Percentiles rank a stretch among this genome's conserved stretches.
These are phyloP conservation scores for Drosophila emarginata DNA, from an alignment of 2,888 invertebrate species.

Conservation along the genomic window DNA sequence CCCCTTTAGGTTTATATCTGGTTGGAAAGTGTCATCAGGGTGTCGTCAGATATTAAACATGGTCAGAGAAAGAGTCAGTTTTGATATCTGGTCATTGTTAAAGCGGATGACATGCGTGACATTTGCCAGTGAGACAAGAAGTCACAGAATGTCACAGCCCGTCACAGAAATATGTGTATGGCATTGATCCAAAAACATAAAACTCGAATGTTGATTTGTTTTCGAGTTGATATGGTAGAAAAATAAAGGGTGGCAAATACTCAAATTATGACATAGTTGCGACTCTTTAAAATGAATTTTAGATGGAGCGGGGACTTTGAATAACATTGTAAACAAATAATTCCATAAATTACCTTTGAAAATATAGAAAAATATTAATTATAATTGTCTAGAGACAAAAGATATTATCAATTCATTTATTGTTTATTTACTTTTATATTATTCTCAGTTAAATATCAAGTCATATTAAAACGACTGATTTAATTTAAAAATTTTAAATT, in stretches of 20 bases:
- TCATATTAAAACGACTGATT: too few relatives aligned
- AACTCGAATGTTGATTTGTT: conserved; percentile 28
- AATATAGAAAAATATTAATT: too few relatives aligned
- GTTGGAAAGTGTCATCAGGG: conserved; percentile 37
- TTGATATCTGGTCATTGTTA: conserved; percentile 68
- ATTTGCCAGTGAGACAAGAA: conserved; percentile 48
- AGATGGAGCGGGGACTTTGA: not conserved
- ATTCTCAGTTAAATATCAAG: too few relatives aligned
- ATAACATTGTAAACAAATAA: not conserved
- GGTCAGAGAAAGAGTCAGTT: conserved; percentile 32
- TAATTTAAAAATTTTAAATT: too few relatives aligned
- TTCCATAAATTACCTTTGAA: too few relatives aligned
- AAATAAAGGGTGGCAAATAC: conserved; percentile 50
- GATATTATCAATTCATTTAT: too few relatives aligned
- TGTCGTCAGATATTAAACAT: conserved; percentile 36
- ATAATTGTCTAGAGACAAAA: too few relatives aligned
- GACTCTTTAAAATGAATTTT: not conserved
- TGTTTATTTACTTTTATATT: too few relatives aligned
- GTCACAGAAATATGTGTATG: conserved; percentile 48
- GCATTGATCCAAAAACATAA: conserved; percentile 32
- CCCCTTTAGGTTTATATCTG: conserved; percentile 7
- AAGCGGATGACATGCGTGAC: conserved; percentile 65
- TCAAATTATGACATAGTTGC: conserved; percentile 2
- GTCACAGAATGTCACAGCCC: conserved; percentile 34
- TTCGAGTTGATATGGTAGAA: conserved; percentile 33